Conservation (phyloP, 2,888 invertebrate species). For the Strigamia transsilvanica region DNA sequence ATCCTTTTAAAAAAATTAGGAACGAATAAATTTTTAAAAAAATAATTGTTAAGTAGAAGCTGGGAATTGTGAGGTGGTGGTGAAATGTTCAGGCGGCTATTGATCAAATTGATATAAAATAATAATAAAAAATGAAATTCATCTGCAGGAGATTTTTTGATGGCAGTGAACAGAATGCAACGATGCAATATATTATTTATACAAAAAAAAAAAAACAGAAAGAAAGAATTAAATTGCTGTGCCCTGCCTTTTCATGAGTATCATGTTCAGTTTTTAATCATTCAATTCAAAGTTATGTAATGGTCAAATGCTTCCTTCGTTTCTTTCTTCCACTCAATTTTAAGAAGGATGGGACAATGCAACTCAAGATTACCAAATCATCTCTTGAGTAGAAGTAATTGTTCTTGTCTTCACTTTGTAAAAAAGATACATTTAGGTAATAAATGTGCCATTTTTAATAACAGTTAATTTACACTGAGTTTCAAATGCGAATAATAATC, state of each 20-base stretch:
- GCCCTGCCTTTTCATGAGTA: conserved; percentile 13
- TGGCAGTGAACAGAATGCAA: not conserved
- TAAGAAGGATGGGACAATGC: conserved; percentile 21
- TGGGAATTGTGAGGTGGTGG: conserved; percentile 14
- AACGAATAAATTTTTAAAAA: not conserved
- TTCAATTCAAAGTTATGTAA: conserved; percentile 13
- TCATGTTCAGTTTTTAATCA: conserved; percentile 19
- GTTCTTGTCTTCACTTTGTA: conserved; percentile 19
- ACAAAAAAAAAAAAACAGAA: not conserved
- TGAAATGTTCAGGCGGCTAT: conserved; percentile 20
- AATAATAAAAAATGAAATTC: conserved; percentile 21
- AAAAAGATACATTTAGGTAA: conserved; percentile 33
- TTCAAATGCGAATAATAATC: not conserved
- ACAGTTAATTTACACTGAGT: conserved; percentile 36
- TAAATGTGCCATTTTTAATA: conserved; percentile 35
- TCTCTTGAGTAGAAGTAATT: conserved; percentile 20
- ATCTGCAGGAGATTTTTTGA: conserved; percentile 14
- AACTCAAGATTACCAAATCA: conserved; percentile 25
- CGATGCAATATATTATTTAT: conserved; percentile 3
- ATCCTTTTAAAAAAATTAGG: conserved; percentile 9
- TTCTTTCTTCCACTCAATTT: conserved; percentile 21
- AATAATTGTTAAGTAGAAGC: conserved; percentile 7
- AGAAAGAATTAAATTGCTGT: conserved; percentile 5
- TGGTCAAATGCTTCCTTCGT: conserved; percentile 15
- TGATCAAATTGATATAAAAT: conserved; percentile 16